phyloP scores from a whole-genome alignment of 2,797 vertebrate species.

The Alauda arvensis region DNA sequence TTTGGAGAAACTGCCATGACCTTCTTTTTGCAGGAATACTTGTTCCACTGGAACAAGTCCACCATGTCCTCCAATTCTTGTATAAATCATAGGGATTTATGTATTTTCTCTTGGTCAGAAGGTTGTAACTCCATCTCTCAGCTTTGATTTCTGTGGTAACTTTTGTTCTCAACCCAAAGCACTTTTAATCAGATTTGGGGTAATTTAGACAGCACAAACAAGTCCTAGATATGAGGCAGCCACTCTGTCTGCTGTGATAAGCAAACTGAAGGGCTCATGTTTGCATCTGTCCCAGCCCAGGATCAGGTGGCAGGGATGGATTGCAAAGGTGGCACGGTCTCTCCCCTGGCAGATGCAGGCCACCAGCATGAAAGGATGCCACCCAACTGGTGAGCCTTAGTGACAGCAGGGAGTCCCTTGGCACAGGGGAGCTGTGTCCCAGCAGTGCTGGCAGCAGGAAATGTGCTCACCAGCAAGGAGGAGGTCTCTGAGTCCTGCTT shows the following conservation, averaged over 20 bases:
- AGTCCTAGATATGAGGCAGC: constrained; percentile 38
- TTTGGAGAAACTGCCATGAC: background rate
- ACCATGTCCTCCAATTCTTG: background rate
- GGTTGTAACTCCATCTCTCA: background rate
- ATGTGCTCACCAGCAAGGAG: background rate
- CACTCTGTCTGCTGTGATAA: constrained; percentile 31
- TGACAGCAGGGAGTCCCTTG: background rate
- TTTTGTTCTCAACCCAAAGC: constrained; percentile 11
- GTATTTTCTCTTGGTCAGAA: background rate
- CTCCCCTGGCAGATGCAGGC: background rate
- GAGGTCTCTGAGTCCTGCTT: background rate
- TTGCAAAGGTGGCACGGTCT: background rate
- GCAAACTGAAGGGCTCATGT: constrained; percentile 5
- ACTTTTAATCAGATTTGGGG: constrained; percentile 57
- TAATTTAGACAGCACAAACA: constrained; percentile 27
- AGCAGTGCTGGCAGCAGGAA: background rate
- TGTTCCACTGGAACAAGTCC: background rate
- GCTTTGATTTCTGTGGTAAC: constrained; percentile 13
- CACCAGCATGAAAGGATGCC: background rate
- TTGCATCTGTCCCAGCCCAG: background rate
- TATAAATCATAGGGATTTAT: background rate
- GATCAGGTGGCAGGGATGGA: background rate
- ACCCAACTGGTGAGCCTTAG: background rate
- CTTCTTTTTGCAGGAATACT: background rate
- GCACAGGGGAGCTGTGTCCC: background rate